Evolutionary conservation across 2,888 invertebrate genomes (phyloP), one percentile per base, ranked within the genome.

Genomic region (Aethes cnicana): DNA sequence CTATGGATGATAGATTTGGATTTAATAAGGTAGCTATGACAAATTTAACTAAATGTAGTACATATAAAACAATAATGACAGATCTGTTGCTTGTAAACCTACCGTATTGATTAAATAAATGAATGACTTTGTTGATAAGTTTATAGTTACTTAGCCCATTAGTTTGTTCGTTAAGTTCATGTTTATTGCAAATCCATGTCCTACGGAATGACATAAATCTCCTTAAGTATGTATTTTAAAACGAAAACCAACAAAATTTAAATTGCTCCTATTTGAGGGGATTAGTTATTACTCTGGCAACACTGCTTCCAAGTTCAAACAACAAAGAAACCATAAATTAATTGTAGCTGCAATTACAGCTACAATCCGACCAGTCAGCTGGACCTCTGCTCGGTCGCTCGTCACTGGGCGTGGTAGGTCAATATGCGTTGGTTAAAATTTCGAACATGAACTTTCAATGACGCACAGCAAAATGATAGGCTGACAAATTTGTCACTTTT

Each of bases 241-340:
- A n/a, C n/a, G n/a, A n/a, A n/a, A n/a, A n/a, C n/a, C n/a, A 33
- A 37, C 61, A 54, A 42, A 57, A 48, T 56, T 55, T 25, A 17
- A 35, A 8, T 2, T 17, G 2, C 4, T 32, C 12, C 7, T 5
- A 6, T 14, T 12, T 3, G 6, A 2, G 1, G 37, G 4, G 2
- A 16, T 11, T 26, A 12, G 9, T 18, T 7, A 11, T 18, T 28
- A 2, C 3, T 17, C 53, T 77, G 65, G 72, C 72, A 77, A 71
- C 75, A 67, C 70, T 16, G 23, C 84, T 82, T 70, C 71, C 65
- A 61, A 62, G 63, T 67, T 67, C 63, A 68, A 64, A 62, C 73
- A 69, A 71, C 69, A 70, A 66, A 76, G 73, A 72, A 74, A 78
- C 81, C 74, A 78, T 81, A 77, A 77, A 81, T 82, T 80, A 78